These are phyloP conservation scores for Serilophus lunatus DNA, from an alignment of 2,113 vertebrate genomes.

Conservation along the genomic window DNA sequence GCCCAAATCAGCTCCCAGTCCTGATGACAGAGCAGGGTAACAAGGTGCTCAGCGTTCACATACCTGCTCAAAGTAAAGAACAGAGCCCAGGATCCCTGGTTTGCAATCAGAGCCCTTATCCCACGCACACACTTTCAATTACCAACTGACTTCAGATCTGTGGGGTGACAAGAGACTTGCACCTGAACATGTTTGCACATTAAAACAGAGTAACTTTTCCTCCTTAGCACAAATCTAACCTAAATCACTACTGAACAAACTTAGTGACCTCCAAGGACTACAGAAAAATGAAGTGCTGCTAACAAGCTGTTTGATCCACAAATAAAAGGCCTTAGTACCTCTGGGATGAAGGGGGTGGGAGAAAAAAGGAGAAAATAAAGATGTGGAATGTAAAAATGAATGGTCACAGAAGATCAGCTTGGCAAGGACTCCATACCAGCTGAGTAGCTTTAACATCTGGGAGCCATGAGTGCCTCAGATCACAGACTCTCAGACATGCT, in stretches of 20 bases:
- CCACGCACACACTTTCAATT: background rate
- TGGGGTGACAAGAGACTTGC: background rate
- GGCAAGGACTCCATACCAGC: background rate
- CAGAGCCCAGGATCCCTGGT: background rate
- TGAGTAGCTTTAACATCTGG: constrained; percentile 23
- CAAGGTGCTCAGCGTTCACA: background rate
- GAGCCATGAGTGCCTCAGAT: background rate
- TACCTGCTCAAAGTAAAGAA: background rate
- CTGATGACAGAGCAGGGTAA: background rate
- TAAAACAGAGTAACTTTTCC: background rate
- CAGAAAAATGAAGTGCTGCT: background rate
- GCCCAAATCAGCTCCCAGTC: background rate
- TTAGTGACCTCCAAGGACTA: background rate
- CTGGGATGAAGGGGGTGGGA: background rate
- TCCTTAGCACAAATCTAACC: background rate
- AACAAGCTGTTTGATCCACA: background rate
- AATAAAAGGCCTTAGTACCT: background rate
- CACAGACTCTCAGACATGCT: background rate
- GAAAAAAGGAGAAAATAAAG: too few species aligned
- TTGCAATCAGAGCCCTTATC: background rate
- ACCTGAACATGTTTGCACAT: background rate
- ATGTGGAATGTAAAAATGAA: constrained; percentile 23
- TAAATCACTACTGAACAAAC: background rate
- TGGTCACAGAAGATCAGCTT: background rate
- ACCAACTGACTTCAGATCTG: background rate